These are phyloP conservation scores for Dreissena rostriformis DNA, from an alignment of 1,140 invertebrate genomes.

Conservation along the genomic window DNA sequence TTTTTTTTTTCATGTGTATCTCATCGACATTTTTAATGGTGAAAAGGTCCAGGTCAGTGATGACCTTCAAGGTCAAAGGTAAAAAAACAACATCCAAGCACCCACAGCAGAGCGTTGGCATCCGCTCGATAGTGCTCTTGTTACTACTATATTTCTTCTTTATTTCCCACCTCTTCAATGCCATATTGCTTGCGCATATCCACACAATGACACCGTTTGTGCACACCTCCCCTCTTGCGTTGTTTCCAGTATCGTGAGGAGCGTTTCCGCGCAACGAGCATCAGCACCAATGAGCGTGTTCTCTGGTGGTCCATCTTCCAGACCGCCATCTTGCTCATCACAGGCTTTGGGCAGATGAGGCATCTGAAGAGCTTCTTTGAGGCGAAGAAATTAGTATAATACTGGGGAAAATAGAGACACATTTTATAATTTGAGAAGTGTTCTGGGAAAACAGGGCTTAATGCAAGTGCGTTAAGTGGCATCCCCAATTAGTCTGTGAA, in stretches of 20 bases:
- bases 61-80: too few relatives aligned
- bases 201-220: too few relatives aligned
- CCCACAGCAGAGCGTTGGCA: too few relatives aligned
- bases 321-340: conserved; percentile 92
- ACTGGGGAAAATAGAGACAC: conserved; percentile 7
- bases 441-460: not conserved
- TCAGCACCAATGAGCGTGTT: conserved; percentile 98
- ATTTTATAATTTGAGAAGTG: conserved; percentile 2
- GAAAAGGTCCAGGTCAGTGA: too few relatives aligned
- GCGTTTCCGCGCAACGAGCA: conserved; percentile 97
- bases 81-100: too few relatives aligned
- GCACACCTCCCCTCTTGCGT: not conserved
- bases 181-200: too few relatives aligned
- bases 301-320: conserved; percentile 99
- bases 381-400: conserved; percentile 99
- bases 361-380: conserved; percentile 99
- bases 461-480: not conserved
- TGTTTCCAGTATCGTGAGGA: conserved; percentile 96
- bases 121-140: too few relatives aligned
- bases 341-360: conserved; percentile 99
- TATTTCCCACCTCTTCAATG: too few relatives aligned
- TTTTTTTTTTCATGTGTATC: too few relatives aligned
- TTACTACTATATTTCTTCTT: too few relatives aligned
- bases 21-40: too few relatives aligned
- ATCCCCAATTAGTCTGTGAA: not conserved